These are phyloP conservation scores for Aleadryas rufinucha DNA, from an alignment of 2,113 vertebrate species.

Conservation along the genomic window DNA sequence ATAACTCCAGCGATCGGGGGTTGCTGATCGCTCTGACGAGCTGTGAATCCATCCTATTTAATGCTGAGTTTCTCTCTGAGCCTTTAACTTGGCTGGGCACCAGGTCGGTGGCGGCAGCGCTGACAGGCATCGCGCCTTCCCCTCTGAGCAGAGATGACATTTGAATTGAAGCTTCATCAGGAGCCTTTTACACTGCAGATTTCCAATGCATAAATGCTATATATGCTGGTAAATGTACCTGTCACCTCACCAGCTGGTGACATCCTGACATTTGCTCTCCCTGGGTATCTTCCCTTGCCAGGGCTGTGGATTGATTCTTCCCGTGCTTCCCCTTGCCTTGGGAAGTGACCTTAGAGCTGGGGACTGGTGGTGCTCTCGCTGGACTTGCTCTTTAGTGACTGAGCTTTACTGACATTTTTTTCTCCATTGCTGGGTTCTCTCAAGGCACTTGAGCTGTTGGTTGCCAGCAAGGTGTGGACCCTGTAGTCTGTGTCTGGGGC, in stretches of 20 bases:
- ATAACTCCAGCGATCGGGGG: background rate
- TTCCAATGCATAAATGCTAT: background rate
- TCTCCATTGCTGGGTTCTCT: background rate
- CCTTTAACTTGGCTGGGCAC: background rate
- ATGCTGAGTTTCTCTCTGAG: background rate
- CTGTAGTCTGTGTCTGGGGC: background rate
- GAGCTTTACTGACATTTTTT: background rate
- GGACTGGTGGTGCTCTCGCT: background rate
- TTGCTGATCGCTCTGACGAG: background rate
- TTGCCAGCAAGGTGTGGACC: background rate
- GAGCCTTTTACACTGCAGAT: background rate
- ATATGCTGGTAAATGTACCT: background rate
- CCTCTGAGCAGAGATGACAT: constrained; percentile 20
- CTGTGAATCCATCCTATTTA: background rate
- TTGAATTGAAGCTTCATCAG: background rate
- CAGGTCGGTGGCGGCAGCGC: background rate
- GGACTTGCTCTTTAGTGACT: background rate
- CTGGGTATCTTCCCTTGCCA: background rate
- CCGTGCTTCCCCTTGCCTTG: background rate
- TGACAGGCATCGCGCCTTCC: background rate
- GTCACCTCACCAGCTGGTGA: background rate
- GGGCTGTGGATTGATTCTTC: background rate
- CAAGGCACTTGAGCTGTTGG: background rate
- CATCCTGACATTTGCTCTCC: background rate
- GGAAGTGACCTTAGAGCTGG: background rate